Evolutionary conservation across 2,888 invertebrate species (phyloP).

Genomic region (Punctoribates punctum): DNA sequence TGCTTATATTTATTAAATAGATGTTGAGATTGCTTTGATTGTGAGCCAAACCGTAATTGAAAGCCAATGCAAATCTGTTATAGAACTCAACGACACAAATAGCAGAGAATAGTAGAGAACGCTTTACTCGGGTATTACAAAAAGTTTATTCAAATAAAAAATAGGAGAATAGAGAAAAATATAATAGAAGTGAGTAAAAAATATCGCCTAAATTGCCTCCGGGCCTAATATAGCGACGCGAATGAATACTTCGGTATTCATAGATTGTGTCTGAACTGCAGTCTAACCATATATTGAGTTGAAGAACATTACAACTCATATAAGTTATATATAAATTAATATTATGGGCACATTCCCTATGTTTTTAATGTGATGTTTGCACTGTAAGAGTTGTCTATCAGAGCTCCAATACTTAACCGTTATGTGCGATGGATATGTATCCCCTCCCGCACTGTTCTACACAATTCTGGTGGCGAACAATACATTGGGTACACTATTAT

Average conservation of each 20-base stretch:
- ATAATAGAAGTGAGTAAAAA: neutral
- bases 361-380: constrained; percentile 1
- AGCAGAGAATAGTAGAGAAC: neutral
- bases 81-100: neutral
- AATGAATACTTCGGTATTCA: neutral
- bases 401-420: neutral
- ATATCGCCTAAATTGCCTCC: constrained; percentile 14
- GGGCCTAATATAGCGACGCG: constrained; percentile 9
- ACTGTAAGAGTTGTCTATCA: constrained; percentile 17
- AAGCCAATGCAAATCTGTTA: neutral
- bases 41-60: neutral
- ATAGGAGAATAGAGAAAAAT: neutral
- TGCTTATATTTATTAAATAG: constrained; percentile 7
- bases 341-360: neutral
- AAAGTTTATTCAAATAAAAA: constrained; percentile 9
- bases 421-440: constrained; percentile 2
- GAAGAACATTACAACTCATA: neutral
- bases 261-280: neutral
- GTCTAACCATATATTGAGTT: too few species aligned
- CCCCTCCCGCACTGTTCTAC: constrained; percentile 1
- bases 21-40: constrained; percentile 26
- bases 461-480: neutral
- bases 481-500: constrained; percentile 21
- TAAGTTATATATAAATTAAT: constrained; percentile 21
- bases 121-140: neutral